phyloP scores from a whole-genome alignment of 2,888 invertebrate species.

The Catocala nupta region DNA sequence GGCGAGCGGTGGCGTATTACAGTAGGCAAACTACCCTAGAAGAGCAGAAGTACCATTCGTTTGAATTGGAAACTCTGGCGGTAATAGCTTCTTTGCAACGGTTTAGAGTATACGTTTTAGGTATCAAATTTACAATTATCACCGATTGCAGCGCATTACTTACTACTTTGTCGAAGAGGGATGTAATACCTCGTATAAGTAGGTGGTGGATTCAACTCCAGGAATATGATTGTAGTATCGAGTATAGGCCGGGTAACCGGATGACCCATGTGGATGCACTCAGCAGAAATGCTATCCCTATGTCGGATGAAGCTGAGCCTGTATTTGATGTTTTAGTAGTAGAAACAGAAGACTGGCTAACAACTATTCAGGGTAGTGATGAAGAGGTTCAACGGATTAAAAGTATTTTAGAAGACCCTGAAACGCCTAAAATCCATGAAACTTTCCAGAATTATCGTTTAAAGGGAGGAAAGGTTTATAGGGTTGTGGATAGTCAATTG shows the following conservation, averaged over 20 bases:
- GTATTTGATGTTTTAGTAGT: conserved; percentile 4
- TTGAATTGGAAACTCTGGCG: conserved; percentile 30
- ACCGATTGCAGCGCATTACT: conserved; percentile 19
- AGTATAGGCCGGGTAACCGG: conserved; percentile 46
- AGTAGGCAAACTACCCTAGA: conserved; percentile 30
- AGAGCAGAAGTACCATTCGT: conserved; percentile 26
- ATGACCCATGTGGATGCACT: conserved; percentile 56
- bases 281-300: conserved; percentile 41
- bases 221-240: conserved; percentile 52
- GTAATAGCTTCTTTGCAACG: conserved; percentile 37
- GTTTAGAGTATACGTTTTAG: conserved; percentile 37
- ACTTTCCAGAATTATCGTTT: conserved; percentile 37
- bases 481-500: not conserved
- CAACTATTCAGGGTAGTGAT: conserved; percentile 33
- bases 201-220: conserved; percentile 57
- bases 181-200: conserved; percentile 44
- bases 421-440: conserved; percentile 14
- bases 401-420: conserved; percentile 23
- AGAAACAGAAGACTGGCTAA: conserved; percentile 24
- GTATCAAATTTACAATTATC: conserved; percentile 12
- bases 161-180: conserved; percentile 6
- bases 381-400: conserved; percentile 29
- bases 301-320: not conserved
- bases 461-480: conserved; percentile 30
- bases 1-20: conserved; percentile 26